Percentiles rank a stretch among this genome's conserved stretches.
Evolutionary conservation across 2,797 vertebrate species (phyloP).

Genomic region (Sebastes flavidus): DNA sequence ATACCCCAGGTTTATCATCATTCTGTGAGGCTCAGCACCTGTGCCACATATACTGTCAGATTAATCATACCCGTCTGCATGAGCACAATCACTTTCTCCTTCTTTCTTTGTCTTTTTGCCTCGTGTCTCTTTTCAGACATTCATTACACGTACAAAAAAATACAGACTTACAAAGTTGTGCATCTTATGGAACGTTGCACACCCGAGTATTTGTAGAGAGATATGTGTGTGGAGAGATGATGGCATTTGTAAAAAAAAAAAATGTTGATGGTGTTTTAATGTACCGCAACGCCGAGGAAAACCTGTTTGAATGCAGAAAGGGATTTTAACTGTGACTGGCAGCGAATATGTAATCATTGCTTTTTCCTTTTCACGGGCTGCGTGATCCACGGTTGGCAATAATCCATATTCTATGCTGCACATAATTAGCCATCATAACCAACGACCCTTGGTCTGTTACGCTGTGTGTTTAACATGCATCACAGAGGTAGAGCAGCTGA

Average conservation of each 20-base stretch:
- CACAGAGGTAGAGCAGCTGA: slow-evolving; percentile 30
- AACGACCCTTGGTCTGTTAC: slow-evolving; percentile 40
- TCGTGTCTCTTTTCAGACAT: slow-evolving; percentile 4
- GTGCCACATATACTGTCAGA: slow-evolving; percentile 57
- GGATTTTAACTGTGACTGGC: slow-evolving; percentile 10
- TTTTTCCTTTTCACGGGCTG: slow-evolving; percentile 7
- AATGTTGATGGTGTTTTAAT: slow-evolving; percentile 27
- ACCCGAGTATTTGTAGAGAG: slow-evolving; percentile 1
- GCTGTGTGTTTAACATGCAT: slow-evolving; percentile 45
- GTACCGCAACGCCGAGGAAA: slow-evolving; percentile 7
- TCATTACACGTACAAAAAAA: not conserved
- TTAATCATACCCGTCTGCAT: slow-evolving; percentile 59
- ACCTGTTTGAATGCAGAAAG: slow-evolving; percentile 29
- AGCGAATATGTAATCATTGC: slow-evolving; percentile 24
- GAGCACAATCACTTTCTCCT: slow-evolving; percentile 12
- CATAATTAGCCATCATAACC: slow-evolving; percentile 60
- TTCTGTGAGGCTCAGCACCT: slow-evolving; percentile 65
- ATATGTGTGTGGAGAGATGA: not conserved
- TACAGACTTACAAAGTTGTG: not conserved
- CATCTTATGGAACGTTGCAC: slow-evolving; percentile 3
- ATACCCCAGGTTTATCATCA: slow-evolving; percentile 65
- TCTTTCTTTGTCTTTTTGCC: not conserved
- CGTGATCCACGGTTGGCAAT: slow-evolving; percentile 29
- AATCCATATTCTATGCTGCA: slow-evolving; percentile 39
- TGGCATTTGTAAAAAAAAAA: slow-evolving; percentile 6